Conservation (phyloP, 2,113 vertebrate genomes). For the Pycnonotus jocosus region DNA sequence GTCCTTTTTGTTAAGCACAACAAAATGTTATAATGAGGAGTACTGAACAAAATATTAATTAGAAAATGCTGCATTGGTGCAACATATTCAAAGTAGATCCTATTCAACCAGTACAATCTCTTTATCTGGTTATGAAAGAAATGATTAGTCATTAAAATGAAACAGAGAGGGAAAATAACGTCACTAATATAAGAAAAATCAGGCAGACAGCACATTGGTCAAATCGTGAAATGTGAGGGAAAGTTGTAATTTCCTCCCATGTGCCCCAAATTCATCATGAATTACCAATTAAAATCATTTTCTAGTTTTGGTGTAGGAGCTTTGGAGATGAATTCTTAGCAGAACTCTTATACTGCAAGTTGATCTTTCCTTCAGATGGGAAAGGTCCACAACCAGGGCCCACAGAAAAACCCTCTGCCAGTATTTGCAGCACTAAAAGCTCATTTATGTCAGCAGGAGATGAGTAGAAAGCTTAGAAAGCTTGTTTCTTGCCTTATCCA, state of each 20-base stretch:
- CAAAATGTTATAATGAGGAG: not conserved
- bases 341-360: not conserved
- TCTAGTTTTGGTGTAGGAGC: not conserved
- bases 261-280: not conserved
- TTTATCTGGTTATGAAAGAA: not conserved
- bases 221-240: not conserved
- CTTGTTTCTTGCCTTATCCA: not conserved
- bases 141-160: not conserved
- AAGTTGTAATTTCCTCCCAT: not conserved
- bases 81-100: not conserved
- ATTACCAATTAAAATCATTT: not conserved
- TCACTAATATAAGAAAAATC: not conserved
- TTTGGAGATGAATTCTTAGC: not conserved
- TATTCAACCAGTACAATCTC: not conserved
- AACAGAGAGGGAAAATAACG: not conserved
- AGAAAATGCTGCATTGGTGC: not conserved
- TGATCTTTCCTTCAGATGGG: not conserved
- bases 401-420: not conserved
- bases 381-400: accelerated
- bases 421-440: not conserved
- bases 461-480: not conserved
- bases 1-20: not conserved
- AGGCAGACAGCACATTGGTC: not conserved
- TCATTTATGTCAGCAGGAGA: not conserved
- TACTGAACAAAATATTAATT: constrained; percentile 31